Evolutionary conservation across 53 echinoderm and acorn worm species (phyloP).

Genomic region (Astropecten irregularis): DNA sequence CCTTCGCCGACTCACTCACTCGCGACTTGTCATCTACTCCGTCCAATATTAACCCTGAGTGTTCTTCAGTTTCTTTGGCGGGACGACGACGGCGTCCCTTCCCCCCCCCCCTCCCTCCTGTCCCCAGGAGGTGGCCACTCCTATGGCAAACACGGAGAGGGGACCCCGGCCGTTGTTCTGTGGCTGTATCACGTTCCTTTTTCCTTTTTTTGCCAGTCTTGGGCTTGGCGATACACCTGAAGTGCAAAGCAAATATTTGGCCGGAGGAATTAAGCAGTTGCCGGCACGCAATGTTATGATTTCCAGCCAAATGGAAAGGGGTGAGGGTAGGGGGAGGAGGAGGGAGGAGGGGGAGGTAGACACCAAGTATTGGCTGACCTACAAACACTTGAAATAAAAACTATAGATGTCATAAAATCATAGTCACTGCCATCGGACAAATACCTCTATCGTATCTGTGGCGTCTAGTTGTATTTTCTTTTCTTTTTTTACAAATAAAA

Average conservation of each 20-base stretch:
- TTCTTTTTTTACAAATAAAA: no score
- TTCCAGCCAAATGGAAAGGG: constrained; percentile 2
- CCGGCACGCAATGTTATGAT: constrained; percentile 51
- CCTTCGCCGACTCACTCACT: background rate
- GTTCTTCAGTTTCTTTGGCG: constrained; percentile 47
- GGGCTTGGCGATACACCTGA: constrained; percentile 60
- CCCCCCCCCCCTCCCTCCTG: background rate
- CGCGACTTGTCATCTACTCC: constrained; percentile 28
- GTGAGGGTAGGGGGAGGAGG: background rate
- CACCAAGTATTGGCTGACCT: constrained; percentile 39
- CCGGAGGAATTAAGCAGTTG: constrained; percentile 59
- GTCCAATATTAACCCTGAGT: constrained; percentile 34
- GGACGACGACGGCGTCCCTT: background rate
- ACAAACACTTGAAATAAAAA: constrained; percentile 7
- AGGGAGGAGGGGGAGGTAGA: background rate
- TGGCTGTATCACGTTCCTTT: constrained; percentile 36
- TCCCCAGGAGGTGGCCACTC: constrained; percentile 38
- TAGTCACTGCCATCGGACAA: no score
- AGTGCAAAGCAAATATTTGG: constrained; percentile 59
- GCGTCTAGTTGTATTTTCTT: no score
- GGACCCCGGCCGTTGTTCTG: background rate
- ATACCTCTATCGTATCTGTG: no score
- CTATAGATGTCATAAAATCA: no score
- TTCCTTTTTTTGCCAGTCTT: constrained; percentile 16
- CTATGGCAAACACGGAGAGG: constrained; percentile 21